Conservation (phyloP, 2,113 vertebrate species). For the Hoplias malabaricus region DNA sequence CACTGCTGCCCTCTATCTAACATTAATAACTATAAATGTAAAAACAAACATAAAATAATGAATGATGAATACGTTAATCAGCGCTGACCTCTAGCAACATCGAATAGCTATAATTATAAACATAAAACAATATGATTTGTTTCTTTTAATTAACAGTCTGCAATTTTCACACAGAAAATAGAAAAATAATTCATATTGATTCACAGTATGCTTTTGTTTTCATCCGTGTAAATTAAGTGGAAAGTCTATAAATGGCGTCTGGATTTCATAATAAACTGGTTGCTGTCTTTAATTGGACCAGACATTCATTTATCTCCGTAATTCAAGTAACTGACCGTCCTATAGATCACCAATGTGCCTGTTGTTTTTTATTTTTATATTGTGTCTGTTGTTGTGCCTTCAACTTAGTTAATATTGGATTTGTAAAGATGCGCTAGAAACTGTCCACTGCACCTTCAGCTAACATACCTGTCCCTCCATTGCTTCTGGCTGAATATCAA, state of each 20-base stretch:
- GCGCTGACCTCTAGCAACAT: too few species aligned
- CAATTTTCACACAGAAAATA: too few species aligned
- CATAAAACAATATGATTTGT: too few species aligned
- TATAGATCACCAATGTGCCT: not conserved
- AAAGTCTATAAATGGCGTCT: not conserved
- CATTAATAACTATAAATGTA: too few species aligned
- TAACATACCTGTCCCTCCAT: slow-evolving; percentile 33
- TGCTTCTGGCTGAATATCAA: not conserved
- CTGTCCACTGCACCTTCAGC: not conserved
- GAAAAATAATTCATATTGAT: too few species aligned
- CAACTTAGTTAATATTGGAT: not conserved
- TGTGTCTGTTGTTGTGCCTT: not conserved
- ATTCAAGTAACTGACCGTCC: not conserved
- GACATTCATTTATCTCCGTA: not conserved
- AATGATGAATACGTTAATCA: too few species aligned
- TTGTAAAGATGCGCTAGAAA: not conserved
- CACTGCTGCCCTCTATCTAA: too few species aligned
- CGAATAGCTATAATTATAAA: too few species aligned
- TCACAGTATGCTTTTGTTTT: too few species aligned
- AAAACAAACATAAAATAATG: too few species aligned
- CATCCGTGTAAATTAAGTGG: not conserved
- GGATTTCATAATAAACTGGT: not conserved
- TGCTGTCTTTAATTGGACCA: not conserved
- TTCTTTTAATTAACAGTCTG: too few species aligned
- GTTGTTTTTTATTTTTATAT: not conserved